Percentiles rank a stretch among this genome's conserved stretches.
Conservation (phyloP, 2,888 invertebrate species). For the Brassicogethes aeneus region DNA sequence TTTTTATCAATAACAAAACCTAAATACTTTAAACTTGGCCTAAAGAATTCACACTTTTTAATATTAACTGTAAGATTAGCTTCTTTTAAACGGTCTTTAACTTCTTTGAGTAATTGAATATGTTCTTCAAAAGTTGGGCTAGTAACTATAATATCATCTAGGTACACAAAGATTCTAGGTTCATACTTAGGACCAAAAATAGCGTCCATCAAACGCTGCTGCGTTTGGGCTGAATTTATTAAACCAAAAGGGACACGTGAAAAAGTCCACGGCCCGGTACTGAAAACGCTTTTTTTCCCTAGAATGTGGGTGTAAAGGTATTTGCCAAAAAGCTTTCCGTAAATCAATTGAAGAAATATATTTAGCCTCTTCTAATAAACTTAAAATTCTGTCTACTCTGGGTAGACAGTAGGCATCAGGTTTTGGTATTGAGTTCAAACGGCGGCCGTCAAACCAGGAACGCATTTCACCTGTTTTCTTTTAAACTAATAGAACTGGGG, state of each 20-base stretch:
- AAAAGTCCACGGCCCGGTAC: no score
- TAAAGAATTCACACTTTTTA: not conserved
- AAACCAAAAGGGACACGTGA: no score
- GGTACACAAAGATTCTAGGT: no score
- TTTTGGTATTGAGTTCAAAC: conserved; percentile 8
- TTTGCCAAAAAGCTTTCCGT: conserved; percentile 11
- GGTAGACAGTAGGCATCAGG: conserved; percentile 11
- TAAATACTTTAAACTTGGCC: not conserved
- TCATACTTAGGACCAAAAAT: no score
- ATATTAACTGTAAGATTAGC: not conserved
- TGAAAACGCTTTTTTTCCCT: no score
- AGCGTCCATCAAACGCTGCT: no score
- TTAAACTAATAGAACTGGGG: conserved; percentile 12
- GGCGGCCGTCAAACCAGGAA: conserved; percentile 10
- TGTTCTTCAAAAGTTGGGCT: not conserved
- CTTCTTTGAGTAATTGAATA: not conserved
- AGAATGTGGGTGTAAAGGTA: no score
- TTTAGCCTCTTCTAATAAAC: conserved; percentile 7
- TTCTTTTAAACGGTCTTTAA: not conserved
- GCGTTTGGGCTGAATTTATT: no score
- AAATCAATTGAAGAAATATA: conserved; percentile 13
- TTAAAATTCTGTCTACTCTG: conserved; percentile 11
- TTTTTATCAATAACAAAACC: not conserved
- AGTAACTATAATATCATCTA: no score
- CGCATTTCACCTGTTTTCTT: conserved; percentile 10